A percentile compares a stretch with the other conserved stretches of the same genome.
Evolutionary conservation across 2,113 vertebrate species (phyloP).

Genomic region (Parotia lawesii): DNA sequence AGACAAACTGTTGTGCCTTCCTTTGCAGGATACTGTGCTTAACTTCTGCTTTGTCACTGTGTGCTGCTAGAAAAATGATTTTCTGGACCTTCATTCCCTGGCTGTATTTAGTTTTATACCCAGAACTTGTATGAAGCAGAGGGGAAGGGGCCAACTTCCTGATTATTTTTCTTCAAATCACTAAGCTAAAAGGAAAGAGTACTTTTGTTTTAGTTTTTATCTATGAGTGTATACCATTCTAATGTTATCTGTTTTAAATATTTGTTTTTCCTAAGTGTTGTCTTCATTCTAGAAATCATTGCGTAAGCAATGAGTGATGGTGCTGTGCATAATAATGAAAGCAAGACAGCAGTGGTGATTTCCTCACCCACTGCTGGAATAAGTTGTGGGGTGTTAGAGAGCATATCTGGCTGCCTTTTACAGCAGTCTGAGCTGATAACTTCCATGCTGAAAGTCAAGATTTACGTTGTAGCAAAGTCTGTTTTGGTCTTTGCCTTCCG

Average conservation of each 20-base stretch:
- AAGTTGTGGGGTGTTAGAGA: neutral
- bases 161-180: neutral
- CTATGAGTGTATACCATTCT: neutral
- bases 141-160: neutral
- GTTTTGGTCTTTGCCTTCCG: neutral
- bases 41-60: neutral
- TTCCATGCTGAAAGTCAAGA: neutral
- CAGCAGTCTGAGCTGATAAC: neutral
- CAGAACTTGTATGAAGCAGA: neutral
- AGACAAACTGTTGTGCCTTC: neutral
- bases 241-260: neutral
- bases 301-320: neutral
- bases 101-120: constrained; percentile 35
- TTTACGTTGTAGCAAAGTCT: neutral
- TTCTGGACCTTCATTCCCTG: constrained; percentile 22
- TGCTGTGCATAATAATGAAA: neutral
- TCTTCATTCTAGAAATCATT: neutral
- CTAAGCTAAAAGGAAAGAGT: neutral
- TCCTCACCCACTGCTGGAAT: neutral
- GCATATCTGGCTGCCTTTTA: neutral
- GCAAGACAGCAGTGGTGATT: neutral
- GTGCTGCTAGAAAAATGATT: constrained; percentile 43
- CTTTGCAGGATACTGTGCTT: neutral
- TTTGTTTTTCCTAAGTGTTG: neutral
- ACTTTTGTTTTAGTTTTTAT: neutral